phyloP scores from a whole-genome alignment of 1,140 invertebrate species.

The Brachionus asplanchnoidis region DNA sequence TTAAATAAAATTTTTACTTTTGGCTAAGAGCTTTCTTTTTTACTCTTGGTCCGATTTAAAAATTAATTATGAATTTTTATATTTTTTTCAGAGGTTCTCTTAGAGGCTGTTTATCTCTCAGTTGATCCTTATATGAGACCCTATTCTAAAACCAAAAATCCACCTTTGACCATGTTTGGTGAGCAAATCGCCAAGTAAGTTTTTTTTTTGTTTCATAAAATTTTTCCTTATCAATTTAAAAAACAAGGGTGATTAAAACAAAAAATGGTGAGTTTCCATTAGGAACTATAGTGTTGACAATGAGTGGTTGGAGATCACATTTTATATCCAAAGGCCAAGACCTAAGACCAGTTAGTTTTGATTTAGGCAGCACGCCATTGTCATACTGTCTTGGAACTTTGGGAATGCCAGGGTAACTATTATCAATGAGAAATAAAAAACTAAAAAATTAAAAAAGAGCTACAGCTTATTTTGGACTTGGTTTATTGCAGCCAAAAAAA shows the following conservation, averaged over 20 bases:
- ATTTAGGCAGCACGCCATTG: constrained; percentile 60
- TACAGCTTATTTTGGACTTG: constrained; percentile 69
- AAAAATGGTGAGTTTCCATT: constrained; percentile 63
- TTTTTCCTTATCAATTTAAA: neutral
- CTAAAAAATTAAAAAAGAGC: constrained; percentile 57
- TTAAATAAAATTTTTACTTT: neutral
- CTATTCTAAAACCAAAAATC: constrained; percentile 16
- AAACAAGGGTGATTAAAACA: constrained; percentile 59
- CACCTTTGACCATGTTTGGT: constrained; percentile 43
- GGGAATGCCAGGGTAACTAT: constrained; percentile 63
- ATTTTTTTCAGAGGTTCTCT: constrained; percentile 61
- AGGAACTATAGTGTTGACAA: constrained; percentile 61
- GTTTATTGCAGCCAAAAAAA: constrained; percentile 65
- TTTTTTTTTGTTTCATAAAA: neutral
- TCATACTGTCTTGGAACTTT: constrained; percentile 63
- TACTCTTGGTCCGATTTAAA: no score
- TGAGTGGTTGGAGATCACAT: constrained; percentile 65
- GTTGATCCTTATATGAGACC: constrained; percentile 69
- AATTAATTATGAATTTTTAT: neutral
- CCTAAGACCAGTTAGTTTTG: constrained; percentile 53
- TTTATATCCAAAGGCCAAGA: constrained; percentile 42
- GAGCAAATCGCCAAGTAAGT: constrained; percentile 32
- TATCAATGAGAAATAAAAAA: constrained; percentile 44
- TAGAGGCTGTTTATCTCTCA: constrained; percentile 65
- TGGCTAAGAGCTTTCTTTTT: neutral